A percentile compares a stretch with the other conserved stretches of the same genome.
These are phyloP conservation scores for Agrotis clavis DNA, from an alignment of 2,888 invertebrate genomes.

Conservation along the genomic window DNA sequence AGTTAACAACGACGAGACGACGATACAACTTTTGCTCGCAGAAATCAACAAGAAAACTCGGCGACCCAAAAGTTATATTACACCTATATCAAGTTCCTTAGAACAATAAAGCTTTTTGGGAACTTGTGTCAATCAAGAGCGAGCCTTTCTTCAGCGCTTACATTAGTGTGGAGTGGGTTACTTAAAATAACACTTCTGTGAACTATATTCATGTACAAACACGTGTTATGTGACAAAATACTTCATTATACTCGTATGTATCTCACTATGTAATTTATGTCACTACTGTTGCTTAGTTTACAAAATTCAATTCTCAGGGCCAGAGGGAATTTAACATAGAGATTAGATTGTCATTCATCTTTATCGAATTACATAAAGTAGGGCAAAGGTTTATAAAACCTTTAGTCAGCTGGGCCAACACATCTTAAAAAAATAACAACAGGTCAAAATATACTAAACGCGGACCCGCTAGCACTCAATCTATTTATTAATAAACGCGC, in stretches of 20 bases:
- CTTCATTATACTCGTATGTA: background rate
- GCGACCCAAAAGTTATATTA: slow-evolving; percentile 78
- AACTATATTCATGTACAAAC: background rate
- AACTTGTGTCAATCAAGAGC: slow-evolving; percentile 73
- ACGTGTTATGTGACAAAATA: background rate
- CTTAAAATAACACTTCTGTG: slow-evolving; percentile 30
- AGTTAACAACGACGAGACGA: slow-evolving; percentile 60
- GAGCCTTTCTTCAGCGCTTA: slow-evolving; percentile 44
- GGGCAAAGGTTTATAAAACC: no score
- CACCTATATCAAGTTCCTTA: slow-evolving; percentile 73
- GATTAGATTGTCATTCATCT: no score
- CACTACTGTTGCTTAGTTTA: background rate
- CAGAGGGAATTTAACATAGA: no score
- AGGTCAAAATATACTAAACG: background rate
- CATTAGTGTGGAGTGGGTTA: slow-evolving; percentile 35
- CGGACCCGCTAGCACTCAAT: background rate
- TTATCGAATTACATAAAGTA: no score
- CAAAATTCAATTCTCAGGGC: background rate
- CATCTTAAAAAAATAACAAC: no score
- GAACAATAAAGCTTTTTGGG: slow-evolving; percentile 69
- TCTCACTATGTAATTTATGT: background rate
- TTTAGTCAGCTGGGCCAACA: background rate
- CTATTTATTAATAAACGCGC: slow-evolving; percentile 27
- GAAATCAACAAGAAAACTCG: slow-evolving; percentile 69
- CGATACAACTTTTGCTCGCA: slow-evolving; percentile 69